phyloP scores from a whole-genome alignment of 2,797 vertebrate species.

The Nothura maculosa region DNA sequence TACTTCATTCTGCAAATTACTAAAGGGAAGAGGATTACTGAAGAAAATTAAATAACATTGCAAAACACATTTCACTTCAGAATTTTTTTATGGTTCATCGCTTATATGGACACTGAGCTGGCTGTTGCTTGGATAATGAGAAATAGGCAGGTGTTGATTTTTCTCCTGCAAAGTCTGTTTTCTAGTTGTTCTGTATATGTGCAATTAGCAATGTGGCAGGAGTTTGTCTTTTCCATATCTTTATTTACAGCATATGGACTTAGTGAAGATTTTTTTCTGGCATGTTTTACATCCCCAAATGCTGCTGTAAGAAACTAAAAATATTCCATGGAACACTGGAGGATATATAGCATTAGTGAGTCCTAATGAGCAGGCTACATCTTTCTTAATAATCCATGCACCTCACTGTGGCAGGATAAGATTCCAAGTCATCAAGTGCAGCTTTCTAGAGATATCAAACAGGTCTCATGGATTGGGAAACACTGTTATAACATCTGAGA shows the following conservation, averaged over 20 bases:
- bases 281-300: rapidly evolving
- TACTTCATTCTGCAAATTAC: conserved; percentile 33
- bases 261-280: neutral
- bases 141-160: conserved; percentile 11
- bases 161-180: neutral
- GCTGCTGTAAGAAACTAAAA: neutral
- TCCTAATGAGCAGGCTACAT: neutral
- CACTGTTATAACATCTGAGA: neutral
- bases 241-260: neutral
- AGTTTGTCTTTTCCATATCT: neutral
- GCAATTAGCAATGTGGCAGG: neutral
- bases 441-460: neutral
- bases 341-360: neutral
- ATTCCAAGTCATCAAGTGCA: neutral
- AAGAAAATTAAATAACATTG: conserved; percentile 15
- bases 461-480: neutral
- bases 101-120: neutral
- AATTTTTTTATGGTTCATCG: neutral
- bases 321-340: neutral
- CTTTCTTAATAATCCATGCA: neutral
- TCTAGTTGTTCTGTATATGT: neutral
- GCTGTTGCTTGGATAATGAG: neutral
- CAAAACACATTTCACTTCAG: neutral
- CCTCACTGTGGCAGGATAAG: neutral
- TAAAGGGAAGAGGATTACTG: conserved; percentile 4